Evolutionary conservation across 2,797 vertebrate species (phyloP).

Genomic region (Parotocinclus haroldoi): DNA sequence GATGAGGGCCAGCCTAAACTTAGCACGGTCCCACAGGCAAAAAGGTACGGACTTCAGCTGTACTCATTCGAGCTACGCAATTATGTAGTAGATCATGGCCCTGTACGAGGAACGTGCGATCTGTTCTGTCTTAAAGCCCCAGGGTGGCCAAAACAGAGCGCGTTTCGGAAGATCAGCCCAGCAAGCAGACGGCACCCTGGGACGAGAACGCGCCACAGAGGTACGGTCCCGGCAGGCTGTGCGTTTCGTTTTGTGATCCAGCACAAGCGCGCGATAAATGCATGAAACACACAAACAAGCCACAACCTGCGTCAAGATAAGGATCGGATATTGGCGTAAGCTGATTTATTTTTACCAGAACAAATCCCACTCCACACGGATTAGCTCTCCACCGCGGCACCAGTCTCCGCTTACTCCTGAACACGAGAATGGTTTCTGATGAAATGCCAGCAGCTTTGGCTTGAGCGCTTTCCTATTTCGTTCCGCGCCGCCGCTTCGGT

Average conservation of each 20-base stretch:
- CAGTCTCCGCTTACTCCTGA: slow-evolving; percentile 6
- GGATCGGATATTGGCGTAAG: slow-evolving; percentile 20
- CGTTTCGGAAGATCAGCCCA: slow-evolving; percentile 72
- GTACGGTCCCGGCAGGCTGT: slow-evolving; percentile 53
- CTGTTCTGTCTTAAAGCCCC: slow-evolving; percentile 60
- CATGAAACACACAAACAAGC: slow-evolving; percentile 5
- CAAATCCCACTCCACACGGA: slow-evolving; percentile 3
- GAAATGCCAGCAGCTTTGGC: slow-evolving; percentile 20
- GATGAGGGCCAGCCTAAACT: slow-evolving; percentile 73
- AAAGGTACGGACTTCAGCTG: slow-evolving; percentile 66
- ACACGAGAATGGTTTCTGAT: slow-evolving; percentile 4
- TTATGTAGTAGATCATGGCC: no score
- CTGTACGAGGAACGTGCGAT: no score
- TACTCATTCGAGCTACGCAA: no score
- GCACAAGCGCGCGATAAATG: slow-evolving; percentile 3
- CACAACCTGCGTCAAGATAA: slow-evolving; percentile 8
- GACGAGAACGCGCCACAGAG: slow-evolving; percentile 78
- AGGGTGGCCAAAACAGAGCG: slow-evolving; percentile 76
- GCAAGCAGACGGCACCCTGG: slow-evolving; percentile 73
- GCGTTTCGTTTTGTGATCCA: slow-evolving; percentile 2
- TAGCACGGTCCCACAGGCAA: slow-evolving; percentile 73
- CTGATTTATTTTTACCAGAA: slow-evolving; percentile 6
- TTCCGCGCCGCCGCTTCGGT: not conserved
- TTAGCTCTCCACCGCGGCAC: slow-evolving; percentile 1
- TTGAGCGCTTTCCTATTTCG: not conserved